Percentiles rank a stretch among this genome's conserved stretches.
Conservation (phyloP, 1,140 invertebrate genomes). For the Lepidotrigona ventralis region DNA sequence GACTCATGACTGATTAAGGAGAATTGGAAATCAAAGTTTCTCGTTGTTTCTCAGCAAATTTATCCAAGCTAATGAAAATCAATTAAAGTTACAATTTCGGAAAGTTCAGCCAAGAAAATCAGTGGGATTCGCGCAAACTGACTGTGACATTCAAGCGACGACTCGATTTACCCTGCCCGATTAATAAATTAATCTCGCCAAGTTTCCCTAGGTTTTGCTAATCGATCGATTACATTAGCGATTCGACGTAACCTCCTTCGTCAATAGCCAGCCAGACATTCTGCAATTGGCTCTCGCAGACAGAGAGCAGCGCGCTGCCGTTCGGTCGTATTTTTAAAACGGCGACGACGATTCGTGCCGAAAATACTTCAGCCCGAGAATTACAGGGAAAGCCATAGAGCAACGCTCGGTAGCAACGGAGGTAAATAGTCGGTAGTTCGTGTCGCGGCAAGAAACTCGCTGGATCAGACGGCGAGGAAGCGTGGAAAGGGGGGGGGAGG, state of each 20-base stretch:
- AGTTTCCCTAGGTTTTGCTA: too few relatives aligned
- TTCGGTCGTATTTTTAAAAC: neutral
- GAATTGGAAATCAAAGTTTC: too few relatives aligned
- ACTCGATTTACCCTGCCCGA: neutral
- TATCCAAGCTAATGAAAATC: too few relatives aligned
- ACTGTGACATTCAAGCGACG: neutral
- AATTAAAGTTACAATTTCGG: too few relatives aligned
- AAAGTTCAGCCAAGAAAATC: too few relatives aligned
- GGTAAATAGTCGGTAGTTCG: conserved; percentile 55
- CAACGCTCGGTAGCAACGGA: neutral
- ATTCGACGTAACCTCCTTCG: neutral
- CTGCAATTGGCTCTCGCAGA: neutral
- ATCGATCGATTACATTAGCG: neutral
- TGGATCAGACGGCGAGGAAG: conserved; percentile 8
- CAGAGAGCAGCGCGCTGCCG: neutral
- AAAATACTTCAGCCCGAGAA: conserved; percentile 10
- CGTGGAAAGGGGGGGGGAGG: conserved; percentile 18
- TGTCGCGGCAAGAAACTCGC: conserved; percentile 41
- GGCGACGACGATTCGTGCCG: conserved; percentile 15
- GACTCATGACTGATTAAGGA: too few relatives aligned
- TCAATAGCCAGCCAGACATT: neutral
- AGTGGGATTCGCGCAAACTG: too few relatives aligned
- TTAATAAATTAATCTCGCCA: neutral
- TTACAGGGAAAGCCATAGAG: neutral
- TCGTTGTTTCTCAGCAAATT: too few relatives aligned